A percentile compares a stretch with the other conserved stretches of the same genome.
Evolutionary conservation across 2,888 invertebrate genomes (phyloP).

Genomic region (Himalopsyche japonica): DNA sequence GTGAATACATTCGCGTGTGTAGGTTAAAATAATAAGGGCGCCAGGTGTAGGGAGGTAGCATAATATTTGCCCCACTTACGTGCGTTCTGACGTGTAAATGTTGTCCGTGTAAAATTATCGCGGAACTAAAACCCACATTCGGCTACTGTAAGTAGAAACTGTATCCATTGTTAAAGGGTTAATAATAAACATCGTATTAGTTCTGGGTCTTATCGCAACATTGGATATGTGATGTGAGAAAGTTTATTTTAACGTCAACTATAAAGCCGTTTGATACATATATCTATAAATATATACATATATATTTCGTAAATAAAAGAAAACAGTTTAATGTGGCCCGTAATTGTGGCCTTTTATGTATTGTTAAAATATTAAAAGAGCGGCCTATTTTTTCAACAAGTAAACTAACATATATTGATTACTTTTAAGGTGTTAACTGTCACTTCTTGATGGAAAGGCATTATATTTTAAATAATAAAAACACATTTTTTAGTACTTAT

Average conservation of each 20-base stretch:
- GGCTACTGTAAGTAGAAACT: background rate
- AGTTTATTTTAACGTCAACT: background rate
- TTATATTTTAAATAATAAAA: no score
- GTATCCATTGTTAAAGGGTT: constrained; percentile 11
- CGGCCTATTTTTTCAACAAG: no score
- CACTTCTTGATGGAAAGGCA: no score
- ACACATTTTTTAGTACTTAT: no score
- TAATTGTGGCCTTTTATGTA: no score
- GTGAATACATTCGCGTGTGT: background rate
- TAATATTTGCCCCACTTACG: constrained; percentile 17
- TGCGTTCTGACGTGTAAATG: constrained; percentile 16
- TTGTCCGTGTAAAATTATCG: constrained; percentile 21
- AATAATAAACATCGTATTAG: constrained; percentile 16
- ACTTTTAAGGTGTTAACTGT: no score
- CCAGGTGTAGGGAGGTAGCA: constrained; percentile 16
- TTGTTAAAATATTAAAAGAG: no score
- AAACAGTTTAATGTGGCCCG: no score
- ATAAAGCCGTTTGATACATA: background rate
- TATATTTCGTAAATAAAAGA: no score
- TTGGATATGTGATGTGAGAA: background rate
- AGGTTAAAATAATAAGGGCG: background rate
- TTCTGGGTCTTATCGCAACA: background rate
- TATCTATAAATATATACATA: no score
- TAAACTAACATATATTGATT: no score
- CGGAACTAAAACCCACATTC: constrained; percentile 18